These are phyloP conservation scores for Masticophis lateralis DNA, from an alignment of 2,797 vertebrate species.

Conservation along the genomic window DNA sequence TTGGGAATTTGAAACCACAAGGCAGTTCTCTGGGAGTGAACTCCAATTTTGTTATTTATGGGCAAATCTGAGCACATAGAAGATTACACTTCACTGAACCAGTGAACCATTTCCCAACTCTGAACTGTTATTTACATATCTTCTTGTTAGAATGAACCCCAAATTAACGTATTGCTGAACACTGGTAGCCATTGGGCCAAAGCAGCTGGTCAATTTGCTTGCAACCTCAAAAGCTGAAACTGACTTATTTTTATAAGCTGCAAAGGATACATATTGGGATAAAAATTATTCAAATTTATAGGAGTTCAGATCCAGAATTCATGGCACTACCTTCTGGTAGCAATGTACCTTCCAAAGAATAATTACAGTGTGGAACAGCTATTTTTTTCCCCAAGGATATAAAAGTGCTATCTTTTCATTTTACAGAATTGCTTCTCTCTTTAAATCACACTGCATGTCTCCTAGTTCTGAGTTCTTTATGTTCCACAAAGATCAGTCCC, in stretches of 20 bases:
- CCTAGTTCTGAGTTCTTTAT: not conserved
- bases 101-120: not conserved
- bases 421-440: not conserved
- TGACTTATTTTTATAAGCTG: not conserved
- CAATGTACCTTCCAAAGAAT: not conserved
- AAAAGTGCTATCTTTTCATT: slow-evolving; percentile 8
- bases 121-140: not conserved
- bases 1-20: not conserved
- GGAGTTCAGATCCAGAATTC: not conserved
- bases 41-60: not conserved
- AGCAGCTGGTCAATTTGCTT: not conserved
- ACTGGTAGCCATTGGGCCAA: not conserved
- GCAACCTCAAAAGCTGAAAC: not conserved
- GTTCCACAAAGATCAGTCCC: not conserved
- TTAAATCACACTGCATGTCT: not conserved
- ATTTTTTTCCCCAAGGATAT: not conserved
- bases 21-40: not conserved
- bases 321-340: not conserved
- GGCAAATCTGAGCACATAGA: not conserved
- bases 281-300: not conserved
- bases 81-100: not conserved
- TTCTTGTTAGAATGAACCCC: not conserved
- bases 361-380: not conserved
- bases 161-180: not conserved
- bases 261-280: accelerated